These are phyloP conservation scores for Formica selysi DNA, from an alignment of 1,140 invertebrate species.

Conservation along the genomic window DNA sequence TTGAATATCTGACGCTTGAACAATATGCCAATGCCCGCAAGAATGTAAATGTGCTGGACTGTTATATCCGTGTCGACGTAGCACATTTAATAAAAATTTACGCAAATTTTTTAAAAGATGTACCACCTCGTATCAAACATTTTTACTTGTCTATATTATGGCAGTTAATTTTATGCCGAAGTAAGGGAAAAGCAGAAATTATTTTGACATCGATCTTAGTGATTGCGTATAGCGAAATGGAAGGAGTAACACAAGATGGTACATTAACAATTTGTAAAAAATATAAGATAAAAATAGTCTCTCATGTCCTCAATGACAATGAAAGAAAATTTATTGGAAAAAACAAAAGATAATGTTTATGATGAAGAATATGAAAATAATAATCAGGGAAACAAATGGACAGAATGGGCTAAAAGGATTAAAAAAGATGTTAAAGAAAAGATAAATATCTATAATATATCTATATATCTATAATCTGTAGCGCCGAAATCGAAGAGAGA, in stretches of 20 bases:
- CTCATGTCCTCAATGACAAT: background rate
- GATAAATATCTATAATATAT: background rate
- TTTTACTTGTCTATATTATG: background rate
- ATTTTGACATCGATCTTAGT: background rate
- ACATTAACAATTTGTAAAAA: background rate
- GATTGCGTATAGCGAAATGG: background rate
- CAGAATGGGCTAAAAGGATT: background rate
- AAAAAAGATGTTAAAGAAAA: background rate
- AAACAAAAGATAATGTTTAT: background rate
- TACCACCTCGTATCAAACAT: background rate
- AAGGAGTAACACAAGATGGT: background rate
- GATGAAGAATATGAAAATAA: background rate
- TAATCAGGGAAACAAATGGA: background rate
- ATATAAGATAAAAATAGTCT: background rate
- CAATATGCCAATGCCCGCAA: background rate
- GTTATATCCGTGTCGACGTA: background rate
- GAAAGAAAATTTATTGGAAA: slow-evolving; percentile 1
- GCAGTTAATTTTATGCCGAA: background rate
- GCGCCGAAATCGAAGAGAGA: slow-evolving; percentile 11
- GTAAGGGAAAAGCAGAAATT: background rate
- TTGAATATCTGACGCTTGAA: background rate
- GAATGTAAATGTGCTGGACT: background rate
- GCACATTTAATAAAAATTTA: background rate
- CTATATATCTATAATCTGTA: background rate
- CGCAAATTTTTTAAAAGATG: background rate